phyloP scores from a whole-genome alignment of 2,113 vertebrate genomes.

The Salminus brasiliensis region DNA sequence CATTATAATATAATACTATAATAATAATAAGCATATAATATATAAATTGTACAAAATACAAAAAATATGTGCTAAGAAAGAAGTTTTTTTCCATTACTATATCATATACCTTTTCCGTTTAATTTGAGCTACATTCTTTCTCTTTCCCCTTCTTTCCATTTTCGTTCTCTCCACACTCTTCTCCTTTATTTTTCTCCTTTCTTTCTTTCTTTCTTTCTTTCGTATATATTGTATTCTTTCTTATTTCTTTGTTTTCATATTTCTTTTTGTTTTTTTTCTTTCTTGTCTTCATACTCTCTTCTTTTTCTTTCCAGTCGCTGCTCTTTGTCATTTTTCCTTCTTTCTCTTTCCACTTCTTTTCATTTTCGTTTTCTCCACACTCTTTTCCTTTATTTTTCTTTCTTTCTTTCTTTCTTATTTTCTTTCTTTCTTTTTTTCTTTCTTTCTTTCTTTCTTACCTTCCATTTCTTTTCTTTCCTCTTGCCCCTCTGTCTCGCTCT shows the following conservation, averaged over 20 bases:
- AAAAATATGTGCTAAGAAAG: too few relatives aligned
- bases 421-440: conserved; percentile 16
- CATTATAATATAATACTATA: too few relatives aligned
- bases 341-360: background rate
- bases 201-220: background rate
- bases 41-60: too few relatives aligned
- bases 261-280: background rate
- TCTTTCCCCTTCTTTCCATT: background rate
- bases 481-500: background rate
- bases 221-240: conserved; percentile 28
- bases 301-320: background rate
- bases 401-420: conserved; percentile 33
- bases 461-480: background rate
- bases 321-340: background rate
- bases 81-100: too few relatives aligned
- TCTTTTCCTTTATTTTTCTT: background rate
- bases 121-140: too few relatives aligned
- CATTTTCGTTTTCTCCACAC: background rate
- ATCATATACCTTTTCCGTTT: too few relatives aligned
- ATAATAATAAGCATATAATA: too few relatives aligned
- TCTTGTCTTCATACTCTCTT: background rate
- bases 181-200: conserved; percentile 11
- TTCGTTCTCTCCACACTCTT: background rate
- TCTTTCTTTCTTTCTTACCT: background rate
- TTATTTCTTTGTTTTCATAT: conserved; percentile 9